Evolutionary conservation across 2,797 vertebrate genomes (phyloP), one percentile per base, ranked within the genome.

Genomic region (Echeneis naucrates): DNA sequence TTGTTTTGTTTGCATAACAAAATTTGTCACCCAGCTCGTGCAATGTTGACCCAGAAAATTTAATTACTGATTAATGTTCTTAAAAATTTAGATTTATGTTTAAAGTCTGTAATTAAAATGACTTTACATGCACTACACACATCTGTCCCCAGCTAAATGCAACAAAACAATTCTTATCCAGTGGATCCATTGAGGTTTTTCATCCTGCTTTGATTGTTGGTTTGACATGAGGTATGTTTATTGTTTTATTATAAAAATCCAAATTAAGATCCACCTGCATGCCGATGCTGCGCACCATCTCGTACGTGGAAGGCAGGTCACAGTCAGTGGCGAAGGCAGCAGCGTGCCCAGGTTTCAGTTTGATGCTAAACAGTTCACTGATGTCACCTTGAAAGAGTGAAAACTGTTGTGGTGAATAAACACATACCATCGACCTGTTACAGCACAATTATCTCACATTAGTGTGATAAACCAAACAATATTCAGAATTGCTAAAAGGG

Each of bases 251-350:
- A 35, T 13, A 17, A n/a, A 60, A n/a, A 69, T 90, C 71, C 86
- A 99, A 17, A 35, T 13, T 17, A n/a, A 60, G n/a, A 69, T 90
- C 71, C 86, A 99, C 98, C 96, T 99, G 97, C 95, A 99, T 97
- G 56, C 96, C 97, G 56, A 98, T 92, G 16, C 96, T 97, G 91
- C 94, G 94, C 81, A 96, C 93, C 88, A 95, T 93, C 85, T 99
- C 97, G 32, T 98, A 97, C 0, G 96, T 96, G 23, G 94, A 92
- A n/a, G 97, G 96, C 68, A 98, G 88, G 72, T 98, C 96, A 3
- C 98, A 99, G 85, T 99, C 98, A 3, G 96, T 94, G 24, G 97
- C 96, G 35, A 99, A 99, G 17, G 98, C 97, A 2, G 97, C 98
- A 1, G 96, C 97, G 0, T 99, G 97, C 44, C 97, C 97, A 8